Evolutionary conservation across 2,113 vertebrate species (phyloP).

Genomic region (Cyanoderma ruficeps): DNA sequence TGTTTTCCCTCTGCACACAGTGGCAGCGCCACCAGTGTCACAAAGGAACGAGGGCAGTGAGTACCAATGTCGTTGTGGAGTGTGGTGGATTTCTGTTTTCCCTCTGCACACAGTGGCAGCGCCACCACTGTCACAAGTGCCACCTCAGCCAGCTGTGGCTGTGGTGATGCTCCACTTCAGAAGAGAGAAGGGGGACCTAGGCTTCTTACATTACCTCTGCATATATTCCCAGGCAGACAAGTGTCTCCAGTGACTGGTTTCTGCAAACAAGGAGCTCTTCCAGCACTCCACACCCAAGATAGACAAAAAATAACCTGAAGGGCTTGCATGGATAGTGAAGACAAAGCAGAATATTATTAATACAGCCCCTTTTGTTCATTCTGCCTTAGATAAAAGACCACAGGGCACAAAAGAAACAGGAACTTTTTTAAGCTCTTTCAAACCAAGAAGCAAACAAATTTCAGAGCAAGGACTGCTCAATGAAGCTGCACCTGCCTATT

Average conservation of each 20-base stretch:
- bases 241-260: background rate
- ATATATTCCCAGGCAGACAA: background rate
- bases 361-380: background rate
- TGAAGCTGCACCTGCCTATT: background rate
- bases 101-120: background rate
- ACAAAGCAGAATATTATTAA: background rate
- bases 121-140: background rate
- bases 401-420: background rate
- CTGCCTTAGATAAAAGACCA: background rate
- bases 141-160: background rate
- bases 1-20: background rate
- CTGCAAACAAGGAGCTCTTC: background rate
- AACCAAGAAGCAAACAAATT: background rate
- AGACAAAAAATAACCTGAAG: background rate
- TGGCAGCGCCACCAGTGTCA: background rate
- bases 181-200: background rate
- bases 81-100: background rate
- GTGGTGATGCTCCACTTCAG: background rate
- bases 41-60: background rate
- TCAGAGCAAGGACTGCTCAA: background rate
- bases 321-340: background rate
- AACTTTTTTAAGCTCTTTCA: background rate
- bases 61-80: background rate
- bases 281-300: background rate
- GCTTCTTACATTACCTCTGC: background rate